Evolutionary conservation across 2,797 vertebrate genomes (phyloP).

Genomic region (Parauchenoglanis punctatus): DNA sequence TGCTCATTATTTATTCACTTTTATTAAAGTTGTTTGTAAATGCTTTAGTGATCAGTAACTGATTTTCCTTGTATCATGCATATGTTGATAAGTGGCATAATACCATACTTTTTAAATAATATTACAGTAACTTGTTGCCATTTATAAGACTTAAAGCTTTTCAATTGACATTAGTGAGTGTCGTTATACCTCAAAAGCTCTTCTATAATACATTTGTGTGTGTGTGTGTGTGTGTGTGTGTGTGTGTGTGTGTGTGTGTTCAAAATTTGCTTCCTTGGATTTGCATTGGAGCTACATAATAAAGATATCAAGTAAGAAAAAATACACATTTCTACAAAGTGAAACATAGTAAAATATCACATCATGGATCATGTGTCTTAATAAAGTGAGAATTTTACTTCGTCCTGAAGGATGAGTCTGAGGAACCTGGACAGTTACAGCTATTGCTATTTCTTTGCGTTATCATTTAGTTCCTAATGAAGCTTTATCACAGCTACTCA

Average conservation of each 20-base stretch:
- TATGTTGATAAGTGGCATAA: background rate
- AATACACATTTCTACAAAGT: background rate
- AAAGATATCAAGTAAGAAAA: background rate
- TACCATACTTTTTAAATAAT: background rate
- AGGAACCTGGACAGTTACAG: too few species aligned
- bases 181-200: background rate
- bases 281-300: background rate
- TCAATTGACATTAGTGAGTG: background rate
- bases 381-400: background rate
- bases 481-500: background rate
- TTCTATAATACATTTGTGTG: background rate
- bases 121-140: background rate
- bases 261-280: background rate
- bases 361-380: background rate
- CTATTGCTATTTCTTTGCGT: background rate
- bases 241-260: background rate
- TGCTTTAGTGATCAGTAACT: background rate
- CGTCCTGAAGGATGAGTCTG: background rate
- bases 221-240: background rate
- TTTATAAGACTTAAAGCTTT: background rate
- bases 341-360: background rate
- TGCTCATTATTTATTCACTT: background rate
- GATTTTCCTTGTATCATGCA: background rate
- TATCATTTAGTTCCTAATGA: conserved; percentile 3
- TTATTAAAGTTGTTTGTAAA: background rate